Conservation (phyloP, 2,797 vertebrate genomes). For the Esox masquinongy region DNA sequence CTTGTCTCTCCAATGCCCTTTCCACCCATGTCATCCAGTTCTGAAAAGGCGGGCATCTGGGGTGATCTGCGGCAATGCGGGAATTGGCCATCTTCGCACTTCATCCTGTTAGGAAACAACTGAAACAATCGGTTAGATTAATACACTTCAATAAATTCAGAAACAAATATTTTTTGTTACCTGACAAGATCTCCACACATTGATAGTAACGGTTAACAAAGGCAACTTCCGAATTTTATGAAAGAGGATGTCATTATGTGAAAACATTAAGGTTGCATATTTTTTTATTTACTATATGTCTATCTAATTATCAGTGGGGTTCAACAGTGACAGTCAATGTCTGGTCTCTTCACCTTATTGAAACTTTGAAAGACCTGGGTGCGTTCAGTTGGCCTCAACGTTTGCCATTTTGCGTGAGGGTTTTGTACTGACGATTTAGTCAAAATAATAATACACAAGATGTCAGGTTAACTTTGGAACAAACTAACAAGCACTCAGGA, state of each 20-base stretch:
- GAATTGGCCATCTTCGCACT: slow-evolving; percentile 36
- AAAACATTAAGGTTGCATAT: not conserved
- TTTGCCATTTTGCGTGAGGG: too few relatives aligned
- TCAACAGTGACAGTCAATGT: not conserved
- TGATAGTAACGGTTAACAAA: not conserved
- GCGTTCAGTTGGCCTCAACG: too few relatives aligned
- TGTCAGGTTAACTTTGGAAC: too few relatives aligned
- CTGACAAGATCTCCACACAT: not conserved
- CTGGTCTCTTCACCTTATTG: too few relatives aligned
- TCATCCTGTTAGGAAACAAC: slow-evolving; percentile 58
- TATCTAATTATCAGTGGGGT: not conserved
- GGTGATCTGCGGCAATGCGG: slow-evolving; percentile 40
- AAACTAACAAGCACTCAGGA: too few relatives aligned
- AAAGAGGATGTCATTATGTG: not conserved
- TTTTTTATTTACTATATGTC: not conserved
- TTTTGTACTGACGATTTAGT: too few relatives aligned
- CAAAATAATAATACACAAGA: too few relatives aligned
- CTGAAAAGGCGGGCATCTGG: slow-evolving; percentile 30
- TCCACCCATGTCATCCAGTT: slow-evolving; percentile 33
- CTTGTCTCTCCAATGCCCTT: not conserved
- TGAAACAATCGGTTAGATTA: not conserved
- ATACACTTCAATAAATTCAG: not conserved
- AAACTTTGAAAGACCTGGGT: too few relatives aligned
- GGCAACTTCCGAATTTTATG: not conserved
- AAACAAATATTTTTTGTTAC: not conserved